phyloP scores from a whole-genome alignment of 2,888 invertebrate species.

The Nomada goodeniana region DNA sequence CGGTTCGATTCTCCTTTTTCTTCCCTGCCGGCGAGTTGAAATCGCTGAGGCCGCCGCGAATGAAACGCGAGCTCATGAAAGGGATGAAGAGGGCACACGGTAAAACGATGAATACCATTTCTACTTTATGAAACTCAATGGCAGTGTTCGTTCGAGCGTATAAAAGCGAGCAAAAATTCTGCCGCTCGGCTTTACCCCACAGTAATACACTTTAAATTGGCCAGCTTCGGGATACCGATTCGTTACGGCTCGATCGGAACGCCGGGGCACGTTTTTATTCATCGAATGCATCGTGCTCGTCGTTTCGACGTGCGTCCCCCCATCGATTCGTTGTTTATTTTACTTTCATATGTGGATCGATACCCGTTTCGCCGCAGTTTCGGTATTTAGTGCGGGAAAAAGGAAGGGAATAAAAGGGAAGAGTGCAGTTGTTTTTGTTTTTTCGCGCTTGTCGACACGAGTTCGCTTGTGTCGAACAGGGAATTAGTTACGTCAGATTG shows the following conservation, averaged over 20 bases:
- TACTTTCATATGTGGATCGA: neutral
- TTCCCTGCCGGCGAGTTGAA: neutral
- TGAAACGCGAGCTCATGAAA: constrained; percentile 38
- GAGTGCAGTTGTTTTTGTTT: neutral
- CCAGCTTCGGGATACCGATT: constrained; percentile 12
- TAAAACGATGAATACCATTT: constrained; percentile 53
- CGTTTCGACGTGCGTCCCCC: neutral
- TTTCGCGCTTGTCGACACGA: neutral
- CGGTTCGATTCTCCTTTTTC: constrained; percentile 31
- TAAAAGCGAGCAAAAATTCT: constrained; percentile 50
- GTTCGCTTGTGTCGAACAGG: neutral
- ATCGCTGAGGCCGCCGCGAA: constrained; percentile 44
- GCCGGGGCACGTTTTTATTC: neutral
- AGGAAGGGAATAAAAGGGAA: neutral
- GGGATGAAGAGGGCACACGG: constrained; percentile 19
- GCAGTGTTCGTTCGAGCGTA: constrained; percentile 44
- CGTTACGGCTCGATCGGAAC: neutral
- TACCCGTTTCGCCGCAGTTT: neutral
- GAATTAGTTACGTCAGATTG: constrained; percentile 19
- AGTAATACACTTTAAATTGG: constrained; percentile 20
- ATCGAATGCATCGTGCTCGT: neutral
- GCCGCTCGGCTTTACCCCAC: neutral
- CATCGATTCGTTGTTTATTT: neutral
- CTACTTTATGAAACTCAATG: constrained; percentile 53
- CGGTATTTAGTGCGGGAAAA: neutral